Evolutionary conservation across 2,888 invertebrate species (phyloP), one percentile per base, ranked within the genome.

Genomic region (Meiosimyza decipiens): DNA sequence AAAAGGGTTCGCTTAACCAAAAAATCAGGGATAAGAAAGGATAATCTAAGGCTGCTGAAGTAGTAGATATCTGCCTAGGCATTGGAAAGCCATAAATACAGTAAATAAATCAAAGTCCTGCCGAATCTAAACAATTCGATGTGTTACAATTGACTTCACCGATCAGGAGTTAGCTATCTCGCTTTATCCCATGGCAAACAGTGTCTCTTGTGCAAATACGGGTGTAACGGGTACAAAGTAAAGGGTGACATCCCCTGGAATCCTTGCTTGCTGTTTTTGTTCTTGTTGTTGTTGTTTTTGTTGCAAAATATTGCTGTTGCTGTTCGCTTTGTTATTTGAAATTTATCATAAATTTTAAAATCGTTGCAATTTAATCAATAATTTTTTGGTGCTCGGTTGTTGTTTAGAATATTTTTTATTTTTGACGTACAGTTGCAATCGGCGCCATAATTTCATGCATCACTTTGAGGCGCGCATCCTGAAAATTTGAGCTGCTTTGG

Each of bases 121-220:
- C 79, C 82, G 83, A 85, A 85, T 84, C 82, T 80, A 80, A 80
- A 85, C 84, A 84, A 84, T 85, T 86, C 83, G 84, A 84, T 83
- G 82, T 84, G 86, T 86, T 85, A 85, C 85, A 86, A 85, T 85
- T 85, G 85, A 85, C 85, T 85, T 85, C 81, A 80, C 82, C 81
- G 82, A 83, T 85, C 82, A 83, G 80, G 74, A 55, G 33, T 18
- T 50, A 28, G 47, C 54, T 68, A 67, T 51, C 67, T 66, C 64
- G 15, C 66, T 73, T 47, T 60, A 51, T 63, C 54, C n/a, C 33
- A 28, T 76, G 78, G 74, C 72, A 71, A 74, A 81, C 79, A 40
- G 15, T n/a, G 71, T 22, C 67, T 52, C 16, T 22, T 67, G 54
- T 62, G 63, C 62, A 72, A 73, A 78, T 77, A 78, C 73, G 74